Base-by-base conservation (phyloP, 2,888 invertebrate species). In the Calliscelio sp. region DNA sequence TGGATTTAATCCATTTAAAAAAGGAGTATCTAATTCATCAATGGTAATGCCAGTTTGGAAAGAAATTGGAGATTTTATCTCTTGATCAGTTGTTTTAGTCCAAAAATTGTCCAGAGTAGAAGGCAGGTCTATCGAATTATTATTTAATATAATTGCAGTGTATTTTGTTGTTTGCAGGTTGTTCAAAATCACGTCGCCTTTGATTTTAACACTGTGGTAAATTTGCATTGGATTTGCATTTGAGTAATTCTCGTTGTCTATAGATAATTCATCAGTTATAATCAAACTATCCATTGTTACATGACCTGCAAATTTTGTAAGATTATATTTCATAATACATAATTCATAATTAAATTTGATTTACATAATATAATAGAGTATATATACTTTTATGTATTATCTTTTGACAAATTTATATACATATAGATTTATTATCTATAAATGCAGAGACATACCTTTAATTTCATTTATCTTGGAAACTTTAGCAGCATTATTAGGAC, bases 1-100 rank as follows among this genome's bases (percentile, higher is more conserved):
- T 6, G 89, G 79, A 0, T 63, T 14, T 11, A 89, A 80, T 0
- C 87, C 88, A 59, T 92, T 92, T 10, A 92, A 44, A 32, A 88
- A 88, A 14, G 82, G 57, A 0, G 89, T 65, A 4, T 79, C 14
- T 11, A 92, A 68, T 35, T 81, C 80, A 63, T 92, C 90, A 16
- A 92, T 88, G 0, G 79, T 87, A 0, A 90, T 22, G 2, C 89
- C 89, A 4, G 81, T 85, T 35, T 87, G 80, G 18, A 92, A 89
- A 0, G 32, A 28, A 3, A 90, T 65, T 0, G 83, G 44, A 14
- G 81, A 35, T 10, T 32, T 7, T 18, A 92, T 88, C 0, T 41
- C 77, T 81, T 92, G 92, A 57, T 88, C 32, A 3, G 79, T 87
- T 6, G 92, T 91, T 81, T 90, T 92, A 4, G 89, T 90, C 92